phyloP scores from a whole-genome alignment of 53 echinoderm and acorn worm genomes.

The Arbacia lixula region DNA sequence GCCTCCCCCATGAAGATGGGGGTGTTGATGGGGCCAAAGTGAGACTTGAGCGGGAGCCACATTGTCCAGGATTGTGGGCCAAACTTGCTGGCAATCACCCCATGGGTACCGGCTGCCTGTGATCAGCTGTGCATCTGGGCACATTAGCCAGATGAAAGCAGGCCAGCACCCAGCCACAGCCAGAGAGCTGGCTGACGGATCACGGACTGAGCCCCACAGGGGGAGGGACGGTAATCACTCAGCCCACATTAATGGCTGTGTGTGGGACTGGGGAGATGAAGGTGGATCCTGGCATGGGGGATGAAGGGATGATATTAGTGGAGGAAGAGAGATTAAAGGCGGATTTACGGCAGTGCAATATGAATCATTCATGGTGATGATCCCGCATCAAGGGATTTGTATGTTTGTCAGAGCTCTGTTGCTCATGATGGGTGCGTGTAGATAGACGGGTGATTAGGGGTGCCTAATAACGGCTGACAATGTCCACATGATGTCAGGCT shows the following conservation, averaged over 20 bases:
- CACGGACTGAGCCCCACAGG: constrained; percentile 18
- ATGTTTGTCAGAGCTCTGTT: no score
- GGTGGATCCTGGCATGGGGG: neutral
- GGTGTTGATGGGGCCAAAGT: no score
- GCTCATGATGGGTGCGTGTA: no score
- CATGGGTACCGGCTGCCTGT: constrained; percentile 8
- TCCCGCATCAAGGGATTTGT: no score
- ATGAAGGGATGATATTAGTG: neutral
- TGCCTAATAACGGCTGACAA: no score
- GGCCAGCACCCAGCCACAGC: no score
- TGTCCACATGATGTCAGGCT: no score
- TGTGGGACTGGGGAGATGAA: no score
- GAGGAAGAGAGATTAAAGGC: constrained; percentile 10
- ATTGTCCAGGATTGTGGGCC: neutral
- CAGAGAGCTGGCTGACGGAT: constrained; percentile 28
- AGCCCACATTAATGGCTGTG: neutral
- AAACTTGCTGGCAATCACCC: neutral
- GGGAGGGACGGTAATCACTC: constrained; percentile 2
- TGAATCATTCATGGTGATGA: no score
- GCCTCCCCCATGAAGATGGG: no score
- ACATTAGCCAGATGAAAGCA: constrained; percentile 16
- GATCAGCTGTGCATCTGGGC: constrained; percentile 51
- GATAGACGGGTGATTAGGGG: no score
- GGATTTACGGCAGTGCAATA: no score
- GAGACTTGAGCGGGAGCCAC: constrained; percentile 15